These are phyloP conservation scores for Eupeodes corollae DNA, from an alignment of 1,140 invertebrate species.

Conservation along the genomic window DNA sequence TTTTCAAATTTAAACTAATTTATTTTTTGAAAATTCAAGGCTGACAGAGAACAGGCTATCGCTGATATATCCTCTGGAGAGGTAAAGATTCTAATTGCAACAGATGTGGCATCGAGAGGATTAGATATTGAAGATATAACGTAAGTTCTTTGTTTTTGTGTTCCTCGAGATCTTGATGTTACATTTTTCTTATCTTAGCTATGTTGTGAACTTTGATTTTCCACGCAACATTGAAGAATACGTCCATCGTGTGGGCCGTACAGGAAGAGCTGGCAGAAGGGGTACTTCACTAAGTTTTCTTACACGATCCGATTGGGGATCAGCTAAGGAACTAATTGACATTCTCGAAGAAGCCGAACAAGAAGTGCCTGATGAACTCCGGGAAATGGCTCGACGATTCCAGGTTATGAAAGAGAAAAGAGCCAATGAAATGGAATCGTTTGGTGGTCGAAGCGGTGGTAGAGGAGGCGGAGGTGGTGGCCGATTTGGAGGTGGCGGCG, in stretches of 20 bases:
- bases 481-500: conserved; percentile 9
- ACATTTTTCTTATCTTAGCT: conserved; percentile 9
- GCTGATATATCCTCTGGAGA: conserved; percentile 65
- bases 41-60: conserved; percentile 73
- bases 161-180: background rate
- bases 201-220: conserved; percentile 81
- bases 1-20: background rate
- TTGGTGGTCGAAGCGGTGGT: conserved; percentile 28
- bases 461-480: conserved; percentile 21
- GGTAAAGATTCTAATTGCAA: conserved; percentile 76
- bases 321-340: conserved; percentile 68
- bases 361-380: conserved; percentile 60
- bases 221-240: conserved; percentile 85
- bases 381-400: conserved; percentile 57
- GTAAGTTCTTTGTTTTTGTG: conserved; percentile 42
- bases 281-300: conserved; percentile 73
- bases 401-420: conserved; percentile 49
- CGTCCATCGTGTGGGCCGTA: conserved; percentile 78
- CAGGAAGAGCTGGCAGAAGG: conserved; percentile 72
- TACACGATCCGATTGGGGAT: conserved; percentile 65
- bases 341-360: conserved; percentile 68
- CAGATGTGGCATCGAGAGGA: conserved; percentile 87
- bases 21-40: conserved; percentile 9
- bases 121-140: conserved; percentile 87
- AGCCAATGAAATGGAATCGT: conserved; percentile 37